A percentile compares a stretch with the other conserved stretches of the same genome.
phyloP scores from a whole-genome alignment of 2,113 vertebrate species.

The Strix aluco region DNA sequence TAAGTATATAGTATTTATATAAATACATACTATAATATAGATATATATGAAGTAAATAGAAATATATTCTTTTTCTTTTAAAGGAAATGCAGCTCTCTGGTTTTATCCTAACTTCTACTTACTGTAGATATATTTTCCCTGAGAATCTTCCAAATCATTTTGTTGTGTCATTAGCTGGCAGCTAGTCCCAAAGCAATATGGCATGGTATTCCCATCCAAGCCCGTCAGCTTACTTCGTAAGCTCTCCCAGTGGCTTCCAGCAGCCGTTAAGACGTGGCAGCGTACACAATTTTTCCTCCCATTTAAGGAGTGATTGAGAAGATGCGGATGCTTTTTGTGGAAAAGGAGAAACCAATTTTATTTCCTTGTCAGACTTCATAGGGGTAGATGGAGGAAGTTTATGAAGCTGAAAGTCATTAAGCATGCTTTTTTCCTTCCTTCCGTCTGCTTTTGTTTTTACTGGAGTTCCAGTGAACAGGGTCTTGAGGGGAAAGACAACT shows the following conservation, averaged over 20 bases:
- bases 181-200: not conserved
- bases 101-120: not conserved
- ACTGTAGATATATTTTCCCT: not conserved
- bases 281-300: not conserved
- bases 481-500: not conserved
- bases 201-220: not conserved
- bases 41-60: not conserved
- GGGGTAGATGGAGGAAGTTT: not conserved
- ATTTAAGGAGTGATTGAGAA: constrained; percentile 28
- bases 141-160: not conserved
- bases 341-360: not conserved
- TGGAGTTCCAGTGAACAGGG: not conserved
- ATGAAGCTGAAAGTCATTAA: not conserved
- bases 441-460: not conserved
- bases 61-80: not conserved
- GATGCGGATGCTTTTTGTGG: not conserved
- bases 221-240: not conserved
- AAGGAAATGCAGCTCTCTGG: not conserved
- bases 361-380: not conserved
- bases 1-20: not conserved
- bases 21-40: not conserved
- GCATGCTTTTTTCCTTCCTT: not conserved
- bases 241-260: not conserved
- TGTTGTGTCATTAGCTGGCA: constrained; percentile 23
- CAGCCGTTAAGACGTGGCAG: not conserved